These are phyloP conservation scores for Bombus balteatus DNA, from an alignment of 1,140 invertebrate species.

Conservation along the genomic window DNA sequence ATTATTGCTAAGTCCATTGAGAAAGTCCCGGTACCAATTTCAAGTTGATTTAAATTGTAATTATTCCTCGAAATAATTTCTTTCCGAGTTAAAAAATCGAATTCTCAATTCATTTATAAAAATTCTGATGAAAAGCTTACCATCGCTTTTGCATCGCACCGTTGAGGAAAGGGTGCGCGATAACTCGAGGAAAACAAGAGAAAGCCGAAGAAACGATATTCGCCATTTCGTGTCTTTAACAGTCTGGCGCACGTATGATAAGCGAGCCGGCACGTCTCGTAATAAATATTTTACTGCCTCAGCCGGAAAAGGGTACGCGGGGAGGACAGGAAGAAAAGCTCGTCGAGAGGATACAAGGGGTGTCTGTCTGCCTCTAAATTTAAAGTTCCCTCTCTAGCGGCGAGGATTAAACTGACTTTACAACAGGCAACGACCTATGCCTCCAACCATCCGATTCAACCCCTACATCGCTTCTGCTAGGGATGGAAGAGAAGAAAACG, in stretches of 20 bases:
- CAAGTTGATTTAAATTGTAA: too few species aligned
- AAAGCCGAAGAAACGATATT: constrained; percentile 10
- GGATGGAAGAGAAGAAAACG: not conserved
- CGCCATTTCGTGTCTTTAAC: constrained; percentile 51
- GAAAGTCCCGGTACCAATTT: too few species aligned
- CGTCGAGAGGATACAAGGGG: not conserved
- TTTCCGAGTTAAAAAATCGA: not conserved
- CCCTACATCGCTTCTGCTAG: not conserved
- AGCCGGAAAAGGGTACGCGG: not conserved
- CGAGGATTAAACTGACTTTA: constrained; percentile 70
- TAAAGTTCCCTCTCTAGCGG: constrained; percentile 59
- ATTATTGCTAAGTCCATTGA: too few species aligned
- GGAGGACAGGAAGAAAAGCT: not conserved
- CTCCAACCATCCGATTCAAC: constrained; percentile 7
- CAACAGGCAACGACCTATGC: constrained; percentile 48
- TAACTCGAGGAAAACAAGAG: not conserved
- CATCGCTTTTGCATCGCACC: not conserved
- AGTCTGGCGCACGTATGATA: constrained; percentile 62
- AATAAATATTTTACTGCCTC: constrained; percentile 71
- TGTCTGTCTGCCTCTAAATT: constrained; percentile 63
- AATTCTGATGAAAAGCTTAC: too few species aligned
- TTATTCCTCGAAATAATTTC: too few species aligned
- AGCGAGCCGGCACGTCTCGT: constrained; percentile 47
- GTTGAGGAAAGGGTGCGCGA: not conserved
- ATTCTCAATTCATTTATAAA: not conserved